Evolutionary conservation across 2,888 invertebrate genomes (phyloP), one percentile per base, ranked within the genome.

Genomic region (Cheilosia pagana): DNA sequence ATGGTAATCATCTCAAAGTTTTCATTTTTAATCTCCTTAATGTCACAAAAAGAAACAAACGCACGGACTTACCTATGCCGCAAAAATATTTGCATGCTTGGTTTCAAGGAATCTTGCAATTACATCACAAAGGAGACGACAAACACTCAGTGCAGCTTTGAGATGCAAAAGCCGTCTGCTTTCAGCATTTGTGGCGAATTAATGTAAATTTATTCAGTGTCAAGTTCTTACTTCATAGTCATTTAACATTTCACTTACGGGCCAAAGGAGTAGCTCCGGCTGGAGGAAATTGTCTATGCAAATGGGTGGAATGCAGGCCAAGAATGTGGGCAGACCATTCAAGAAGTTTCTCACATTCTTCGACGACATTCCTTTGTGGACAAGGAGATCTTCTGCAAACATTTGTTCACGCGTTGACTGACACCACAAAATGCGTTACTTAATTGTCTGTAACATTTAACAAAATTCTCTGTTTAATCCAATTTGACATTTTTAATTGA

Each of bases 181-280:
- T 12, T 4, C 6, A 19, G 7, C 14, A 50, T 19, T 23, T 10
- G 14, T 2, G 12, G 19, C 14, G 14, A 50, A 23, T 12, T 14
- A 52, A 77, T 81, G 81, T 19, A 81, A 77, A 81, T 81, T 77
- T 77, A 67, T 65, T 60, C 76, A 65, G 60, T 62, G 53, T 71
- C 59, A 77, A 77, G 70, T 71, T 28, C 70, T 60, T 45, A 67
- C 71, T 71, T 71, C 25, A 50, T 55, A 67, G 65, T 57, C 65
- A 76, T 62, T 75, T 75, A 41, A 62, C 53, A 35, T 50, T 74
- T 50, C 67, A 75, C 75, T 67, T 57, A 45, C 39, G 21, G 55
- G 35, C 35, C 45, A 60, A 23, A 57, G 43, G 48, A 31, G 28
- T 41, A 48, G 62, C 25, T 53, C 39, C 21, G 31, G 48, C 23